These are phyloP conservation scores for Drosophila subpulchrella DNA, from an alignment of 1,140 invertebrate species.

Conservation along the genomic window DNA sequence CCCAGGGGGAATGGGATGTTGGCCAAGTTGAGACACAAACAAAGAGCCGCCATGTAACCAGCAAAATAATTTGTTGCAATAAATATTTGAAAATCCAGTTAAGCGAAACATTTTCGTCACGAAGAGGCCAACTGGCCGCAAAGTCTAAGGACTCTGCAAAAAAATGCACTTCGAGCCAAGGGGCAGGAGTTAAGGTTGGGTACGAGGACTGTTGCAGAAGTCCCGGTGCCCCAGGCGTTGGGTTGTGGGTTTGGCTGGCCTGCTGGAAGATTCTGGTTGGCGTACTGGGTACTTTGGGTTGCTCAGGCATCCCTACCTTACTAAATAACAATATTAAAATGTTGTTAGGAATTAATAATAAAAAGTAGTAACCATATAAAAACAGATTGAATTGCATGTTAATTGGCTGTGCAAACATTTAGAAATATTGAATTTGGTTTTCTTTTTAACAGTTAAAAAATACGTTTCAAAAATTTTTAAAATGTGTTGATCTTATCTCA, in stretches of 20 bases:
- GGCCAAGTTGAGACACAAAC: slow-evolving; percentile 45
- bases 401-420: too few species aligned
- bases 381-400: too few species aligned
- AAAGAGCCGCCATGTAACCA: slow-evolving; percentile 58
- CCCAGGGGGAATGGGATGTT: background rate
- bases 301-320: too few species aligned
- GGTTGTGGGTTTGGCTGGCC: background rate
- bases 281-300: slow-evolving; percentile 2
- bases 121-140: slow-evolving; percentile 59
- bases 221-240: slow-evolving; percentile 17
- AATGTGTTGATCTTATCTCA: too few species aligned
- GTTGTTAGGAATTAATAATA: too few species aligned
- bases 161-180: slow-evolving; percentile 35
- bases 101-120: slow-evolving; percentile 81
- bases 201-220: slow-evolving; percentile 10
- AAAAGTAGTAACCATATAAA: too few species aligned
- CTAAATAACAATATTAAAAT: too few species aligned
- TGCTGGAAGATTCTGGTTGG: slow-evolving; percentile 15
- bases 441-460: too few species aligned
- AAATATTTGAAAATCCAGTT: slow-evolving; percentile 83
- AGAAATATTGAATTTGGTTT: too few species aligned
- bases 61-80: slow-evolving; percentile 82
- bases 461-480: too few species aligned
- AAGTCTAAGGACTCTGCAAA: slow-evolving; percentile 50
- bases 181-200: background rate